Evolutionary conservation across 2,797 vertebrate genomes (phyloP).

Genomic region (Crocodylus rhombifer): DNA sequence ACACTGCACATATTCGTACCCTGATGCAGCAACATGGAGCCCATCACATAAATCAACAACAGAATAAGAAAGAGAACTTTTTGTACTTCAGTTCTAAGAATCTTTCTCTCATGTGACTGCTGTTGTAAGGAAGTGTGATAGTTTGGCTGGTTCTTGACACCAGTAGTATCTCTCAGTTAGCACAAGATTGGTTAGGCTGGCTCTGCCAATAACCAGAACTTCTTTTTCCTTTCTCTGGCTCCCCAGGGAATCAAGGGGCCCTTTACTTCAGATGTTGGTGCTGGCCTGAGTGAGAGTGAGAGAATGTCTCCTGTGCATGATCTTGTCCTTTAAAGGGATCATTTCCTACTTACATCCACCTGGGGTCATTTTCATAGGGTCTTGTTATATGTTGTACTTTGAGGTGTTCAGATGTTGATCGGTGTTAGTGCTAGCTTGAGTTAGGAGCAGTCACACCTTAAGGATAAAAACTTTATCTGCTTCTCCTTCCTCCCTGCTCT

Average conservation of each 20-base stretch:
- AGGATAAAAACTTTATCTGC: too few species aligned
- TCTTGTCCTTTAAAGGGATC: background rate
- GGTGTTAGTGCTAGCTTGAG: too few species aligned
- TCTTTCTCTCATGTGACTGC: background rate
- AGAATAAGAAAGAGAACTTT: background rate
- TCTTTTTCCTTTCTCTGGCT: background rate
- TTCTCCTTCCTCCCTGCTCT: too few species aligned
- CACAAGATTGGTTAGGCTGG: too few species aligned
- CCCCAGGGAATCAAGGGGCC: background rate
- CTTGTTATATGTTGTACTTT: too few species aligned
- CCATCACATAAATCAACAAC: background rate
- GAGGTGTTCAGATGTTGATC: too few species aligned
- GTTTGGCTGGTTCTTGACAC: too few species aligned
- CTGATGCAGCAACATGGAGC: background rate
- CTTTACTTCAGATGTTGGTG: background rate
- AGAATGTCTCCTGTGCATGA: background rate
- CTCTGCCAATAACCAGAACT: too few species aligned
- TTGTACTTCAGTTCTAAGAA: background rate
- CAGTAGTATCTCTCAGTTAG: too few species aligned
- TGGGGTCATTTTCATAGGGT: too few species aligned
- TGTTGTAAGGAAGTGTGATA: background rate
- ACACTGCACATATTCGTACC: background rate
- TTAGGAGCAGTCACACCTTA: too few species aligned
- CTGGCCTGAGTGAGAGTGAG: background rate
- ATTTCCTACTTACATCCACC: too few species aligned